A percentile compares a stretch with the other conserved stretches of the same genome.
phyloP scores from a whole-genome alignment of 2,797 vertebrate species.

The Synanceia verrucosa region DNA sequence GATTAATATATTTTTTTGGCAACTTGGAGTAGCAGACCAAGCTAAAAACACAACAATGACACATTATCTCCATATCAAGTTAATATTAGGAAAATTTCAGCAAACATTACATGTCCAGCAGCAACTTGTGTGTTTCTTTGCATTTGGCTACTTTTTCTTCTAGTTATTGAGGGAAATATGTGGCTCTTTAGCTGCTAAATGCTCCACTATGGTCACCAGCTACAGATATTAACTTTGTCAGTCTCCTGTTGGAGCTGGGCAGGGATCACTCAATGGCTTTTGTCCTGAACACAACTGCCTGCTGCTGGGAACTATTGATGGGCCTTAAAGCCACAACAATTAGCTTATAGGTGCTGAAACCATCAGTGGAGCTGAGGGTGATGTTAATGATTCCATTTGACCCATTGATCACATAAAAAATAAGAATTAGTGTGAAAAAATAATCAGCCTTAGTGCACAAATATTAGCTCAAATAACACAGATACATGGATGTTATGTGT shows the following conservation, averaged over 20 bases:
- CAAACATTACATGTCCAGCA: not conserved
- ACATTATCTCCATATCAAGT: not conserved
- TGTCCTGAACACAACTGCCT: not conserved
- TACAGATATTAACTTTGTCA: not conserved
- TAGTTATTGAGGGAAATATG: not conserved
- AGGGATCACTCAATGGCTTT: not conserved
- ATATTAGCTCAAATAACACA: not conserved
- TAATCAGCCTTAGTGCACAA: no score
- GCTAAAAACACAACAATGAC: not conserved
- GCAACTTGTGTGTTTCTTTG: no score
- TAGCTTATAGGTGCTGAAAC: not conserved
- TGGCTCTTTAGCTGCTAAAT: not conserved
- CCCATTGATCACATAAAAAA: not conserved
- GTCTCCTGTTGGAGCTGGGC: not conserved
- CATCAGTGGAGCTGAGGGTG: not conserved
- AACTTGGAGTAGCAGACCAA: not conserved
- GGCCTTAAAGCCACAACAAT: not conserved
- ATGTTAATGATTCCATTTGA: not conserved
- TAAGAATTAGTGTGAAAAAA: accelerated
- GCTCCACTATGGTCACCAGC: not conserved
- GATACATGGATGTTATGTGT: not conserved
- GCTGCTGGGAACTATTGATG: not conserved
- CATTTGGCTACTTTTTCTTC: not conserved
- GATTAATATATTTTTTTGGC: not conserved
- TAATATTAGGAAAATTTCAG: not conserved